Conservation (phyloP, 30 jellyfish, hydroid and myxozoan genomes). For the Chironex yamaguchii region DNA sequence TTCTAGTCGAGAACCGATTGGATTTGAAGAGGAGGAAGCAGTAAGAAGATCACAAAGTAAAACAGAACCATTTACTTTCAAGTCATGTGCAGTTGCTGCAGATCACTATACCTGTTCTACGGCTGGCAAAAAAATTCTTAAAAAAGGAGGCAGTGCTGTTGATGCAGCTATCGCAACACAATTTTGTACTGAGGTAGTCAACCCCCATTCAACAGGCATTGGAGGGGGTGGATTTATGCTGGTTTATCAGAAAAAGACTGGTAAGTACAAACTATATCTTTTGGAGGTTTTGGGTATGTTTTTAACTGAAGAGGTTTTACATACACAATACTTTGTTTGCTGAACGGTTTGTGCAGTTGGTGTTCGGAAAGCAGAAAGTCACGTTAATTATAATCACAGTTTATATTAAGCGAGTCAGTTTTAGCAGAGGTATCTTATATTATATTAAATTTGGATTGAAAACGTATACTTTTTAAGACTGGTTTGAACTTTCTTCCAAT, state of each 20-base stretch:
- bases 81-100: constrained; percentile 97
- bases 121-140: constrained; percentile 80
- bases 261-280: too few relatives aligned
- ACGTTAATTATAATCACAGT: too few relatives aligned
- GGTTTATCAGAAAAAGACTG: constrained; percentile 82
- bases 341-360: too few relatives aligned
- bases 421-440: too few relatives aligned
- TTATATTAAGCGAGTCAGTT: too few relatives aligned
- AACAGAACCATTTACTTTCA: constrained; percentile 74
- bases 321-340: too few relatives aligned
- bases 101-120: constrained; percentile 92
- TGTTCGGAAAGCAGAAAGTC: too few relatives aligned
- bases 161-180: constrained; percentile 95
- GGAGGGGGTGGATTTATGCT: constrained; percentile 99
- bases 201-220: constrained; percentile 97
- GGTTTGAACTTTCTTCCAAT: too few relatives aligned
- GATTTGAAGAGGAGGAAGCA: constrained; percentile 26
- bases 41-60: constrained; percentile 19
- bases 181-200: constrained; percentile 93
- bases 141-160: constrained; percentile 96
- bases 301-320: too few relatives aligned
- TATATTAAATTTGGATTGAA: too few relatives aligned
- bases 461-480: too few relatives aligned
- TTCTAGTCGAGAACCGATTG: neutral
- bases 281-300: too few relatives aligned